Evolutionary conservation across 2,113 vertebrate species (phyloP).

Genomic region (Silurus glanis): DNA sequence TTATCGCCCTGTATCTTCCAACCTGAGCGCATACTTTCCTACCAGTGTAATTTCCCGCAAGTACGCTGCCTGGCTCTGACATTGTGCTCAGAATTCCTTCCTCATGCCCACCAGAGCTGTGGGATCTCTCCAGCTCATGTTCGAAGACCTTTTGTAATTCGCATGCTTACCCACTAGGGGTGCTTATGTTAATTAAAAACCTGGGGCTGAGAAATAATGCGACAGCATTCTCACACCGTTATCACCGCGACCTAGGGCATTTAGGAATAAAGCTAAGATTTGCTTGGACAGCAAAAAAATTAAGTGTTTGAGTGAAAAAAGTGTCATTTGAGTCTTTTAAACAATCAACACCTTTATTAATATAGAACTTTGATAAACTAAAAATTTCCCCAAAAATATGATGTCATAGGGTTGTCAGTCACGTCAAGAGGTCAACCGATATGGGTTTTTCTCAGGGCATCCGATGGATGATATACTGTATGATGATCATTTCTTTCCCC

Average conservation of each 20-base stretch:
- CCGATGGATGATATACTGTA: too few species aligned
- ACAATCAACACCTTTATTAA: too few species aligned
- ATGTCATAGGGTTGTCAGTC: neutral
- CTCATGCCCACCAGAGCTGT: neutral
- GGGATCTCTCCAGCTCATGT: constrained; percentile 39
- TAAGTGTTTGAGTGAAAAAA: neutral
- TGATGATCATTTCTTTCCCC: too few species aligned
- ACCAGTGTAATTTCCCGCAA: constrained; percentile 6
- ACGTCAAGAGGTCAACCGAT: neutral
- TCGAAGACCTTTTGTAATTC: constrained; percentile 49
- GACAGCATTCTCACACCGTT: constrained; percentile 59
- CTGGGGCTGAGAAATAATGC: constrained; percentile 52
- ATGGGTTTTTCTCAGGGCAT: too few species aligned
- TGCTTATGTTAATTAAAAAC: constrained; percentile 68
- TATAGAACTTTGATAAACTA: too few species aligned
- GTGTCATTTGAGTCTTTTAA: neutral
- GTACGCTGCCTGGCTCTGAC: constrained; percentile 23
- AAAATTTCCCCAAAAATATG: neutral
- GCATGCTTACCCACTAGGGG: constrained; percentile 53
- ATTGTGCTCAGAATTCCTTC: constrained; percentile 21
- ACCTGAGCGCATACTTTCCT: constrained; percentile 13
- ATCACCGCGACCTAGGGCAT: constrained; percentile 49
- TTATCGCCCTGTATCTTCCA: constrained; percentile 1
- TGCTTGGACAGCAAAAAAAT: constrained; percentile 33
- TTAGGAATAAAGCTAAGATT: constrained; percentile 54